Base-by-base conservation (phyloP, 2,888 invertebrate species). In the Ischnura elegans region DNA sequence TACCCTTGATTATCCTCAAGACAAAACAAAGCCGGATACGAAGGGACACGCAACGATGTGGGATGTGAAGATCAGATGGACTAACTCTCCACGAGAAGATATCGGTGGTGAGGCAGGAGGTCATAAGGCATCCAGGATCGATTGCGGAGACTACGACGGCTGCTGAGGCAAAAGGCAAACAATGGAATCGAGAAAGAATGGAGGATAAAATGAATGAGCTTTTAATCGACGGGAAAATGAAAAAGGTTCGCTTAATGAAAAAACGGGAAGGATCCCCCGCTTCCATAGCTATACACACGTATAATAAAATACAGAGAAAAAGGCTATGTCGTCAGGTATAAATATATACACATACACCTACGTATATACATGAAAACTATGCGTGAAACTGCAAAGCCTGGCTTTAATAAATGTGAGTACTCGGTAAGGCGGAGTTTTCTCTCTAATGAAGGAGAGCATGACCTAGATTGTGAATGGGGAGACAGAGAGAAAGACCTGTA, bases 181-280 rank as follows among this genome's bases (percentile, higher is more conserved):
- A 86, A 45, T 45, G 86, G 45, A 47, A 87, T 36, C n/a, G 47
- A 87, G 51, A 29, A 45, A 45, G 46, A 36, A 46, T 46, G 47
- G 47, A 29, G 87, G n/a, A 87, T n/a, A 29, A 46, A 29, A 47
- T 29, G 29, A 46, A 47, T 29, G 87, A 76, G 76, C 76, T 76
- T 76, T 76, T 76, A 76, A 76, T 76, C 76, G 76, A 76, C 76
- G 36, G 76, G 76, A 76, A 76, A 36, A 76, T 76, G 36, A 76
- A 76, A 76, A 76, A 29, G n/a, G 6, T 13, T 36, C 29, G 10
- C 36, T 76, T 36, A 76, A 76, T 76, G 76, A 76, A 76, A 76
- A 36, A 76, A 51, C 51, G 51, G 76, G 36, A 76, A 13, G 76
- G 36, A 36, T 76, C 36, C 36, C 36, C 36, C 25, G 13, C 76